These are phyloP conservation scores for Barbus barbus DNA, from an alignment of 2,113 vertebrate species.

Conservation along the genomic window DNA sequence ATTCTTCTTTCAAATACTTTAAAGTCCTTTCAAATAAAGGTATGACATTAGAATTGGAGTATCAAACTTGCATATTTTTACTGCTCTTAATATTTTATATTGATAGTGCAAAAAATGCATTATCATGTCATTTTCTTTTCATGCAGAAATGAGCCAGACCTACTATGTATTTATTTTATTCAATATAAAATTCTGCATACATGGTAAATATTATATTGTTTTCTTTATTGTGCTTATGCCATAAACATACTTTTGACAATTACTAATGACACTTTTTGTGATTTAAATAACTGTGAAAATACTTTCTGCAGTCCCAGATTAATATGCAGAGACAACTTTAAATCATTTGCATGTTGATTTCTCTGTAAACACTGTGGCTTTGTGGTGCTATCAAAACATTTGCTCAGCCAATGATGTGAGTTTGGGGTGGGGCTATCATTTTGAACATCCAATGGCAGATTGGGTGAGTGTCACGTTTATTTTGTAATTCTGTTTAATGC, in stretches of 20 bases:
- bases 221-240: background rate
- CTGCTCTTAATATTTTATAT: background rate
- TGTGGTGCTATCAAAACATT: slow-evolving; percentile 9
- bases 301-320: too few species aligned
- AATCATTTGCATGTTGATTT: background rate
- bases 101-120: background rate
- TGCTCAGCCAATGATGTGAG: background rate
- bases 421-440: background rate
- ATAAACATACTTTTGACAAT: background rate
- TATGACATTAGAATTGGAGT: background rate
- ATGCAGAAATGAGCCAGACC: background rate
- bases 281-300: too few species aligned
- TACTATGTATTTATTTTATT: background rate
- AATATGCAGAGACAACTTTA: too few species aligned
- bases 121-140: background rate
- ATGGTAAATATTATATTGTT: too few species aligned
- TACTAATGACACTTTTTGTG: too few species aligned
- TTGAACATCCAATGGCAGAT: background rate
- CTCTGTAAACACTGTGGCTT: slow-evolving; percentile 4
- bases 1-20: background rate
- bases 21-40: background rate
- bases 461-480: background rate
- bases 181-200: too few species aligned
- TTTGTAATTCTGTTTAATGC: background rate
- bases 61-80: too few species aligned